Evolutionary conservation across 2,797 vertebrate species (phyloP).

Genomic region (Pseudocheirus occidentalis): DNA sequence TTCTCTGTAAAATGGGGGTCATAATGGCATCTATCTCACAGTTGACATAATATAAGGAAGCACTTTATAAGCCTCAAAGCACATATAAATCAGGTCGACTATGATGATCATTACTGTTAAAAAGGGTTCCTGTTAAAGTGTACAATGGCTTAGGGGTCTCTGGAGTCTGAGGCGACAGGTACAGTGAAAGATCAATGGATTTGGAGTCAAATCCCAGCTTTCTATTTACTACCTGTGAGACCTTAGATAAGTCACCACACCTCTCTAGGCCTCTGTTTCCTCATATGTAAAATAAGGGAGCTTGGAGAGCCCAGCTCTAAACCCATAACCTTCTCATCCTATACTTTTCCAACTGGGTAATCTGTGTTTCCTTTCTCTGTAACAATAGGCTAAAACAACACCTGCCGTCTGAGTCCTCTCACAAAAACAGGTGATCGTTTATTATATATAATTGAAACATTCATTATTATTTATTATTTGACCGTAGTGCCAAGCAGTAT

Average conservation of each 20-base stretch:
- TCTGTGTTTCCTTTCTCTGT: not conserved
- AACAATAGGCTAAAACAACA: slow-evolving; percentile 10
- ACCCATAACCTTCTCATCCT: not conserved
- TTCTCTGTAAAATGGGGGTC: not conserved
- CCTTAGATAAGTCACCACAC: not conserved
- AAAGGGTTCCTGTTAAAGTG: not conserved
- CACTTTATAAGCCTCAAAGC: not conserved
- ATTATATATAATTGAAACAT: slow-evolving; percentile 22
- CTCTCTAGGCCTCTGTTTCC: not conserved
- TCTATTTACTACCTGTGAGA: not conserved
- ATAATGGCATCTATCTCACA: not conserved
- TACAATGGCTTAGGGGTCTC: not conserved
- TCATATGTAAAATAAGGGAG: not conserved
- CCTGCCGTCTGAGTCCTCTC: slow-evolving; percentile 5
- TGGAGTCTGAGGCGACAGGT: not conserved
- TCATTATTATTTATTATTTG: slow-evolving; percentile 12
- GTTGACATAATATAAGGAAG: not conserved
- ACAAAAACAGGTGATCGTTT: not conserved
- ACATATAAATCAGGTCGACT: not conserved
- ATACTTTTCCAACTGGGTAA: not conserved
- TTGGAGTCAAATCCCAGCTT: not conserved
- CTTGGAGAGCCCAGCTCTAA: not conserved
- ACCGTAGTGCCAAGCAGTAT: slow-evolving; percentile 31
- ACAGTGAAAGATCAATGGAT: not conserved
- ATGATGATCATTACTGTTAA: not conserved